Conservation (phyloP, 1,140 invertebrate species). For the Leucophenga varia region DNA sequence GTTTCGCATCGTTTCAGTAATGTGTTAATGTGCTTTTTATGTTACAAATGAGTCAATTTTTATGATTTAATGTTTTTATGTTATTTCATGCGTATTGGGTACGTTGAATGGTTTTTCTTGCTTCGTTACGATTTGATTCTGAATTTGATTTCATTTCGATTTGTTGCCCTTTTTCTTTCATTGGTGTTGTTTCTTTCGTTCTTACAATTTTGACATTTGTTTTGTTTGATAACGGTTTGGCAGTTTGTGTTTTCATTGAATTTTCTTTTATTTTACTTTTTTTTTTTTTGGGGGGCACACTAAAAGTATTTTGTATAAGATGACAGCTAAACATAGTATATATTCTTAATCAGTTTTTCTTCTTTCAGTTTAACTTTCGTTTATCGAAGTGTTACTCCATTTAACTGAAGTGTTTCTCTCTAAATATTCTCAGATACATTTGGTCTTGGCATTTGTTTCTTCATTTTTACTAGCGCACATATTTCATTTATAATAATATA, state of each 20-base stretch:
- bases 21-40: slow-evolving; percentile 53
- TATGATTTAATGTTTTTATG: slow-evolving; percentile 43
- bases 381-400: slow-evolving; percentile 3
- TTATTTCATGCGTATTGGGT: no score
- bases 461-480: no score
- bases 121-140: slow-evolving; percentile 19
- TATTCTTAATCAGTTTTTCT: neutral
- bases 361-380: slow-evolving; percentile 1
- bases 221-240: slow-evolving; percentile 40
- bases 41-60: slow-evolving; percentile 53
- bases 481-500: slow-evolving; percentile 15
- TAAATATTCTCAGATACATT: no score
- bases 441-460: no score
- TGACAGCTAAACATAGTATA: neutral
- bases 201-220: slow-evolving; percentile 3
- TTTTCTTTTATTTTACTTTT: slow-evolving; percentile 5
- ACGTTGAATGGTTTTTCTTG: no score
- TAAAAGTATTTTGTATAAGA: neutral
- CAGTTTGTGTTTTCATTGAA: slow-evolving; percentile 37
- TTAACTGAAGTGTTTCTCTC: neutral
- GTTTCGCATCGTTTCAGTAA: slow-evolving; percentile 17
- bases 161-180: slow-evolving; percentile 4
- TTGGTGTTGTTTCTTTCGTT: neutral
- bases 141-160: slow-evolving; percentile 13
- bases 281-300: no score